A percentile compares a stretch with the other conserved stretches of the same genome.
Conservation (phyloP, 1,140 invertebrate genomes). For the Chionoecetes opilio region DNA sequence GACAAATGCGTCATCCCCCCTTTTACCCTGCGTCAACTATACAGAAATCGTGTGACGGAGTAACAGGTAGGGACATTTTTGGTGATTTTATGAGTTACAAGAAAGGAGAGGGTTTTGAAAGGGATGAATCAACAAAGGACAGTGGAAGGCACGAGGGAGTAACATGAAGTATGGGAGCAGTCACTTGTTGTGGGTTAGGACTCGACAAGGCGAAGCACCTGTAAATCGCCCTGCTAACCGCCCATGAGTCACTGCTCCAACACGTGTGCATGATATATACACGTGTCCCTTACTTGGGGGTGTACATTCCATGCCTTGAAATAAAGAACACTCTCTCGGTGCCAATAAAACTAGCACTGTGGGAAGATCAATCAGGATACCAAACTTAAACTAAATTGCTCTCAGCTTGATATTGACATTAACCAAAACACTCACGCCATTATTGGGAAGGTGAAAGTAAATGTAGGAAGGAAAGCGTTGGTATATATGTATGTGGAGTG, state of each 20-base stretch:
- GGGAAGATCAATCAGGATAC: too few relatives aligned
- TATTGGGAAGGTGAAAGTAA: too few relatives aligned
- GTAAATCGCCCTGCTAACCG: background rate
- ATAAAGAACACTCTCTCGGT: too few relatives aligned
- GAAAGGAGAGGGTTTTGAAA: background rate
- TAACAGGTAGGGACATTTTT: background rate
- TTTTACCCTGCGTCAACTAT: background rate
- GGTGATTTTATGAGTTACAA: background rate
- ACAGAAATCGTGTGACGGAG: background rate
- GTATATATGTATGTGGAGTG: too few relatives aligned
- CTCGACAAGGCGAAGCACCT: background rate
- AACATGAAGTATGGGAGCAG: background rate
- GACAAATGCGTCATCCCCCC: background rate
- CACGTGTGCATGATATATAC: background rate
- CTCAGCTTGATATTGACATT: too few relatives aligned
- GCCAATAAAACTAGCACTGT: too few relatives aligned
- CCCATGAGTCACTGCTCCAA: background rate
- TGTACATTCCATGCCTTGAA: too few relatives aligned
- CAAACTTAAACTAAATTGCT: too few relatives aligned
- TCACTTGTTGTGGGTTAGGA: background rate
- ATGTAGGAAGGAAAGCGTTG: too few relatives aligned
- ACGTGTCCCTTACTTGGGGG: too few relatives aligned
- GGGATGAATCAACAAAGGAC: too few relatives aligned
- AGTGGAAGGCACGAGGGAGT: background rate
- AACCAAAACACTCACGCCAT: too few relatives aligned